A percentile compares a stretch with the other conserved stretches of the same genome.
These are phyloP conservation scores for Styela clava DNA, from an alignment of 23 tunicate species.

Conservation along the genomic window DNA sequence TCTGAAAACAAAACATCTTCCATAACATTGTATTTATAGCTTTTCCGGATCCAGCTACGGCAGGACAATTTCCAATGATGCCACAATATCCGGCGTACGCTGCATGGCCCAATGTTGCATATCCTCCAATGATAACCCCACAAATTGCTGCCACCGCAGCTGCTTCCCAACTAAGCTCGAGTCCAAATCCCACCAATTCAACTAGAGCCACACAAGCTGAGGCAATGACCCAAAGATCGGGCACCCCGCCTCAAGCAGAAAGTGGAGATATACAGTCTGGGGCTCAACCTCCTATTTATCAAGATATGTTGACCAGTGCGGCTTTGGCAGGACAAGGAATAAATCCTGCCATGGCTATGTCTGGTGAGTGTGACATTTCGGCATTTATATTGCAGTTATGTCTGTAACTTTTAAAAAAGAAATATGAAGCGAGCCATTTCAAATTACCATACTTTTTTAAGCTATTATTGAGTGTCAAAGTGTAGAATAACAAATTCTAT, in stretches of 20 bases:
- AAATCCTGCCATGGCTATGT: slow-evolving; percentile 84
- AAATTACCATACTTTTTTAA: no score
- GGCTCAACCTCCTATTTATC: slow-evolving; percentile 26
- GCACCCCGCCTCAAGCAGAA: slow-evolving; percentile 10
- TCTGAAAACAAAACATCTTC: no score
- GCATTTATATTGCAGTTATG: no score
- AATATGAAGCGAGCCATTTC: no score
- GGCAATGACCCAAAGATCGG: neutral
- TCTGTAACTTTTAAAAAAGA: no score
- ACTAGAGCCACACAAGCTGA: neutral
- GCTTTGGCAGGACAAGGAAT: slow-evolving; percentile 16
- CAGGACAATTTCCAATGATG: slow-evolving; percentile 72
- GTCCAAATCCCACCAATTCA: slow-evolving; percentile 25
- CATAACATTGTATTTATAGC: no score
- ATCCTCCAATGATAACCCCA: slow-evolving; percentile 55
- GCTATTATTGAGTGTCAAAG: no score
- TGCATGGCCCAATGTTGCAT: slow-evolving; percentile 54
- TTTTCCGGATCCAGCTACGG: slow-evolving; percentile 52
- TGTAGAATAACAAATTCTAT: no score
- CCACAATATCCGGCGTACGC: slow-evolving; percentile 44
- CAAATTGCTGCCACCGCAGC: slow-evolving; percentile 59
- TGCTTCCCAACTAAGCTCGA: slow-evolving; percentile 29
- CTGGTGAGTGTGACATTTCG: slow-evolving; percentile 42
- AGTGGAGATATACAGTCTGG: neutral
- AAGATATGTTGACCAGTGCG: slow-evolving; percentile 21